Percentiles rank a stretch among this genome's conserved stretches.
Conservation (phyloP, 2,888 invertebrate species). For the Euproctis similis region DNA sequence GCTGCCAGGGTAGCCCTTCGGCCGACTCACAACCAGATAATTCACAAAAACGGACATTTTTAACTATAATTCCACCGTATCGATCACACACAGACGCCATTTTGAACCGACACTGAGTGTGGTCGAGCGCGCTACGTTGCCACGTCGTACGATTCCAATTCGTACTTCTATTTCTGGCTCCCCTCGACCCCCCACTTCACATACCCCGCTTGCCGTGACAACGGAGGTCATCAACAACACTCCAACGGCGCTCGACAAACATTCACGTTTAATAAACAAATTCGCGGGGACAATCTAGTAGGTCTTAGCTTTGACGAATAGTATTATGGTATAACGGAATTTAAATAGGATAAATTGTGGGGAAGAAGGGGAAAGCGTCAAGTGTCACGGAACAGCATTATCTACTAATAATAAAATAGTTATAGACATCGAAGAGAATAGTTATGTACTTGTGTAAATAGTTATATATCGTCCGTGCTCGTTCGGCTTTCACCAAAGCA, state of each 20-base stretch:
- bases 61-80: slow-evolving; percentile 69
- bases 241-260: slow-evolving; percentile 61
- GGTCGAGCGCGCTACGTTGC: slow-evolving; percentile 64
- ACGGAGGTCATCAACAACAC: slow-evolving; percentile 54
- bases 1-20: slow-evolving; percentile 60
- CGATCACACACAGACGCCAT: slow-evolving; percentile 75
- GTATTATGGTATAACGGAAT: slow-evolving; percentile 10
- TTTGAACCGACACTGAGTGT: slow-evolving; percentile 72
- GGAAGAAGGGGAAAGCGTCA: slow-evolving; percentile 19
- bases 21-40: slow-evolving; percentile 67
- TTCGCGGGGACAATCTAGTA: slow-evolving; percentile 47
- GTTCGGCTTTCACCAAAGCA: slow-evolving; percentile 66
- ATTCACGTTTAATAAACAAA: slow-evolving; percentile 43
- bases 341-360: no score
- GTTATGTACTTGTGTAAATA: slow-evolving; percentile 36
- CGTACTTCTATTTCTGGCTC: slow-evolving; percentile 70
- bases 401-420: slow-evolving; percentile 56
- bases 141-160: slow-evolving; percentile 66
- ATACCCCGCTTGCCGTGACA: slow-evolving; percentile 36
- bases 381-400: slow-evolving; percentile 34
- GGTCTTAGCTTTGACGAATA: slow-evolving; percentile 26
- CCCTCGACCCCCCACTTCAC: slow-evolving; percentile 32
- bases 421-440: slow-evolving; percentile 40
- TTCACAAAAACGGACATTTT: slow-evolving; percentile 69
- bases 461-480: slow-evolving; percentile 39